Conservation (phyloP, 1,140 invertebrate species). For the Melanaphis sacchari region DNA sequence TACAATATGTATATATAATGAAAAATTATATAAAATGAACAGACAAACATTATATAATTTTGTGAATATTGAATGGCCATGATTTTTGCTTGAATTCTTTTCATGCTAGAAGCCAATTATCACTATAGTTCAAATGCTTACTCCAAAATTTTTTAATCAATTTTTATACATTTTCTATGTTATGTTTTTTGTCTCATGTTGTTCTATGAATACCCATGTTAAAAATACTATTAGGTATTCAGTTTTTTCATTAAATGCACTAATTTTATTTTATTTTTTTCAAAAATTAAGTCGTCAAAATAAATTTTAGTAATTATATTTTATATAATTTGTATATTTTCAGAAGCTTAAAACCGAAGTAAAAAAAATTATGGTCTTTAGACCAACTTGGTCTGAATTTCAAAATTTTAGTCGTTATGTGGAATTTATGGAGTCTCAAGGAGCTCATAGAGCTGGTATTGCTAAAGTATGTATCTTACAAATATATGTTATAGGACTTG, state of each 20-base stretch:
- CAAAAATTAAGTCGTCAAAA: too few relatives aligned
- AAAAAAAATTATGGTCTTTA: slow-evolving; percentile 85
- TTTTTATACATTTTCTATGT: neutral
- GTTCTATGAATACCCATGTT: too few relatives aligned
- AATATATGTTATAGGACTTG: neutral
- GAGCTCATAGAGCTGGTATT: slow-evolving; percentile 91
- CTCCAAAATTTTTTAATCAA: neutral
- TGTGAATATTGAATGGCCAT: too few relatives aligned
- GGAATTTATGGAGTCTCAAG: slow-evolving; percentile 88
- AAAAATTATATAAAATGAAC: too few relatives aligned
- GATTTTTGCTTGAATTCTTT: too few relatives aligned
- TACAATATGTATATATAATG: too few relatives aligned
- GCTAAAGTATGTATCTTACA: slow-evolving; percentile 75
- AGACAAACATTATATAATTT: too few relatives aligned
- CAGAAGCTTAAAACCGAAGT: neutral
- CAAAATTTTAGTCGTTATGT: slow-evolving; percentile 91
- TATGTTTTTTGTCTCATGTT: too few relatives aligned
- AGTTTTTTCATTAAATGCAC: too few relatives aligned
- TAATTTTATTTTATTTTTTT: too few relatives aligned
- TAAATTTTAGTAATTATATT: neutral
- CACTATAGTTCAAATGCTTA: neutral
- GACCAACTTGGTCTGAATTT: slow-evolving; percentile 94
- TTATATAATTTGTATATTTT: neutral
- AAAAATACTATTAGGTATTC: neutral
- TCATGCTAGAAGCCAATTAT: too few relatives aligned